Evolutionary conservation across 2,113 vertebrate genomes (phyloP).

Genomic region (Alectura lathami): DNA sequence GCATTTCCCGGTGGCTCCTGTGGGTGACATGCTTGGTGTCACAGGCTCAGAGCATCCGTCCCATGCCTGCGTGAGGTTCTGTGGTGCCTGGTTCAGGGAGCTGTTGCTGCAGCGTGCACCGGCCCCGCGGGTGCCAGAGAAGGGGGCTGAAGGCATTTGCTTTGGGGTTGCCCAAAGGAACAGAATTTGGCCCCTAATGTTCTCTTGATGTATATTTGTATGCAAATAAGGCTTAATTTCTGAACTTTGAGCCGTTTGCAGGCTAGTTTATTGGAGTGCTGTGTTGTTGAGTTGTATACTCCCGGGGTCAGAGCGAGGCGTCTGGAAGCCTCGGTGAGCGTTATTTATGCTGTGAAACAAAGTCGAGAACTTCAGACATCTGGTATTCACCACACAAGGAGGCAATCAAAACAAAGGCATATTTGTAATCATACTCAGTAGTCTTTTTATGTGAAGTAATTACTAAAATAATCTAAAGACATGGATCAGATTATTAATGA

Average conservation of each 20-base stretch:
- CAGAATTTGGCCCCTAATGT: background rate
- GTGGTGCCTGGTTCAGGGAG: too few species aligned
- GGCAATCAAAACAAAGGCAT: slow-evolving; percentile 37
- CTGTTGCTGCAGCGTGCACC: too few species aligned
- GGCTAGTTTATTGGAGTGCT: background rate
- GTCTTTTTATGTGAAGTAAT: slow-evolving; percentile 54
- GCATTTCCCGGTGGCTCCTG: too few species aligned
- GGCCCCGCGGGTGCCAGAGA: too few species aligned
- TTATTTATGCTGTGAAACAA: slow-evolving; percentile 27
- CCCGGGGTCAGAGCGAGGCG: background rate
- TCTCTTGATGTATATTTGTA: background rate
- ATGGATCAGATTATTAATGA: slow-evolving; percentile 41
- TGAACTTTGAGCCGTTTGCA: slow-evolving; percentile 40
- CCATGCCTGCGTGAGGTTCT: too few species aligned
- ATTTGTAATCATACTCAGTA: slow-evolving; percentile 42
- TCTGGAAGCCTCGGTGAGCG: background rate
- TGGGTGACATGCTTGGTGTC: too few species aligned
- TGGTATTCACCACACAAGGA: background rate
- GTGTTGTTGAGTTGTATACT: background rate
- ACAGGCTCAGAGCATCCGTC: too few species aligned
- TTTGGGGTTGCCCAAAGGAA: background rate
- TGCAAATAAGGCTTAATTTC: slow-evolving; percentile 20
- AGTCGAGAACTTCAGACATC: slow-evolving; percentile 46
- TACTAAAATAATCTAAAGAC: slow-evolving; percentile 55
- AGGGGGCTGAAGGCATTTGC: too few species aligned